Base-by-base conservation (phyloP, 2,113 vertebrate species). In the Bufo bufo region DNA sequence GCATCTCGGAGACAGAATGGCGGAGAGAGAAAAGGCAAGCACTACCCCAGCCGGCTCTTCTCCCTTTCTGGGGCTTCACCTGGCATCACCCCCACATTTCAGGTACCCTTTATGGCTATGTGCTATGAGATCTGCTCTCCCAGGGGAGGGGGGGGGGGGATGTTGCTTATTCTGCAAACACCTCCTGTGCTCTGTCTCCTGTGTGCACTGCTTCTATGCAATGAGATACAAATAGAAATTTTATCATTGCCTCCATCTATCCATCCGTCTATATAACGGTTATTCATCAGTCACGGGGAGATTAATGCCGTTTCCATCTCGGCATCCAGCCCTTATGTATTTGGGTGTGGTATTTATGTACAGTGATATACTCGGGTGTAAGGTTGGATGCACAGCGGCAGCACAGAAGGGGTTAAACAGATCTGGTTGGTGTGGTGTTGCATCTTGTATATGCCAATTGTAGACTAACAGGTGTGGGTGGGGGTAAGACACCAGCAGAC, bases 1-100 rank as follows among this genome's bases (percentile, higher is more conserved):
- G 74, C 61, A 54, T 79, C 33, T 81, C 75, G 49, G 43, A 82
- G 84, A 77, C 45, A 90, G 95, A 94, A 97, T 97, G 97, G 97
- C 96, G 95, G 96, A 97, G 92, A 89, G 96, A 95, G 96, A 96
- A 85, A 96, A 96, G 91, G 92, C 94, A 89, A 93, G 95, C 90
- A 88, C 91, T 90, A 94, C 94, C 91, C 94, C 96, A 84, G 92
- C 95, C 66, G 92, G 92, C 90, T 94, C 94, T 89, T 94, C 95
- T 85, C 95, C 95, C 33, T 95, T 95, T 90, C 91, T 94, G 91
- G 94, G 95, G 87, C 82, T 97, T 90, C 96, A 94, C 90, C 94
- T 95, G 90, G 94, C 94, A 78, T 96, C 97, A 89, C 94, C 97
- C 85, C 93, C 95, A 91, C 93, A 94, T 95, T 95, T 96, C 95